Evolutionary conservation across 2,888 invertebrate genomes (phyloP).

Genomic region (Ommatoiulus sabulosus): DNA sequence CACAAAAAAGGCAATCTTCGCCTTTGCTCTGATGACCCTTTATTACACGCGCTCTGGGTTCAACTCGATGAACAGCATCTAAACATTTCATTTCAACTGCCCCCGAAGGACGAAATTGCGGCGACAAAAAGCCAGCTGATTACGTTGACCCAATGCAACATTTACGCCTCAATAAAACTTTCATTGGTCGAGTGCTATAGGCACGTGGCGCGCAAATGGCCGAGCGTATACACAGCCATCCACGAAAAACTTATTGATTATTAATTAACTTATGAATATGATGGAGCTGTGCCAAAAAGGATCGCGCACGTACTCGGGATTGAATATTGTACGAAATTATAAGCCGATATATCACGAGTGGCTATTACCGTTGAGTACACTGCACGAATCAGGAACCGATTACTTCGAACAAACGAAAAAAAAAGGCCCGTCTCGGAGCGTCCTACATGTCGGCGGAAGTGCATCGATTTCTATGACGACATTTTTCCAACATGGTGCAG

Average conservation of each 20-base stretch:
- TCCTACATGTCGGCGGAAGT: not conserved
- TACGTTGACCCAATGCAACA: constrained; percentile 47
- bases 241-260: not conserved
- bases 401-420: constrained; percentile 7
- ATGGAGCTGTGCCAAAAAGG: constrained; percentile 25
- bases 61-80: constrained; percentile 22
- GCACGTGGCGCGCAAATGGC: not conserved
- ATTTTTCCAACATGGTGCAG: not conserved
- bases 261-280: constrained; percentile 45
- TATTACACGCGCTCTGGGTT: constrained; percentile 30
- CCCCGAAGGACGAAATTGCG: constrained; percentile 14
- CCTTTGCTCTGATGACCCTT: constrained; percentile 39
- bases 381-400: constrained; percentile 48
- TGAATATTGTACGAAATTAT: constrained; percentile 40
- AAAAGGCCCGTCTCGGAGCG: not conserved
- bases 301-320: constrained; percentile 32
- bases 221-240: not conserved
- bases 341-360: constrained; percentile 47
- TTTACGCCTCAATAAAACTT: constrained; percentile 47
- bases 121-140: constrained; percentile 22
- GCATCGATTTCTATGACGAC: constrained; percentile 27
- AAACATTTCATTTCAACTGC: constrained; percentile 46
- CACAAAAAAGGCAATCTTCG: constrained; percentile 5
- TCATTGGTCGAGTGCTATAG: constrained; percentile 9
- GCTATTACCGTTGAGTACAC: constrained; percentile 23